Evolutionary conservation across 2,888 invertebrate genomes (phyloP), one percentile per base, ranked within the genome.

Genomic region (Anaspis maculata): DNA sequence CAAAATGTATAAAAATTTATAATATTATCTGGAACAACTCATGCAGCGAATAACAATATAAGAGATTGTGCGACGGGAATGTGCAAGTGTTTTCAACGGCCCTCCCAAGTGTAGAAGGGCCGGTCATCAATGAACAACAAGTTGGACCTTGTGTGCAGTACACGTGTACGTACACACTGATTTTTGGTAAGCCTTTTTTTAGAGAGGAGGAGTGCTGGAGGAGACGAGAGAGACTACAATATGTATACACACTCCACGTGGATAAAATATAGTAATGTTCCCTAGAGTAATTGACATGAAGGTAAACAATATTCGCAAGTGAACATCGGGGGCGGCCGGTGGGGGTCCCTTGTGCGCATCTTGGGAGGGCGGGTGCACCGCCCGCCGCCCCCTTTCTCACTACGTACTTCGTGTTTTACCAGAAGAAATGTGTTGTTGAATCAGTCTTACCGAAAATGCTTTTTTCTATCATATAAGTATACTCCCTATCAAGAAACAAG

Each of bases 241-340:
- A 22, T 52, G 51, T 54, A 41, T 54, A 54, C 52, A 55, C 49
- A 53, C 53, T 54, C 51, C 55, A 54, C 53, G 49, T 54, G 48
- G 50, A 48, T 51, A 42, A 59, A 59, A 74, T 73, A 72, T 73
- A 72, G 61, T 61, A 72, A 77, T 82, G 81, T 80, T 81, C 81
- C 81, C 81, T 80, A 79, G 74, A 78, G 73, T 82, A 82, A 82
- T 82, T 82, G 81, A 82, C 82, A 79, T 79, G 77, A 78, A 80
- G 75, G 76, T 62, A 76, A 64, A 65, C 19, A 19, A 19, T 19
- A 19, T 6, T 6, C 64, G 62, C 62, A 69, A 54, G 54, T 53
- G 50, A 53, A 52, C 48, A 45, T 51, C 39, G 34, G 38, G 28
- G 25, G 25, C 31, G 34, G 27, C 32, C 37, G 33, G 30, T 26